phyloP scores from a whole-genome alignment of 2,888 invertebrate genomes.

The Azorinus chamasolen region DNA sequence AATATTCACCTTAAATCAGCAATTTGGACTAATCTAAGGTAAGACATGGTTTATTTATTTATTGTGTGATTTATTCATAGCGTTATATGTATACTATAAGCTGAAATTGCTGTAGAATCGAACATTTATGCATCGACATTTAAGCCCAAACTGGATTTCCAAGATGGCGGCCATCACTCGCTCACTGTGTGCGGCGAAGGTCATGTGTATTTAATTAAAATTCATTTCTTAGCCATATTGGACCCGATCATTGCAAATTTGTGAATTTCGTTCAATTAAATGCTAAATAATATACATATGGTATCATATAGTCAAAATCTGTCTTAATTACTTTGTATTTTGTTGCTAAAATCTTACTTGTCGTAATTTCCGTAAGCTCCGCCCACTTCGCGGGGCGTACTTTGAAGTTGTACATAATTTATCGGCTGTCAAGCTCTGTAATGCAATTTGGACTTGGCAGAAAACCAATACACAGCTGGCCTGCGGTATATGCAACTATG shows the following conservation, averaged over 20 bases:
- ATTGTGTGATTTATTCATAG: conserved; percentile 4
- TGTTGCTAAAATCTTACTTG: no score
- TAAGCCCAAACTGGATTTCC: conserved; percentile 24
- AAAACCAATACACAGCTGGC: conserved; percentile 34
- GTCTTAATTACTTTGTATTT: no score
- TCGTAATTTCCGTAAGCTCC: conserved; percentile 29
- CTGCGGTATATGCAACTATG: conserved; percentile 9
- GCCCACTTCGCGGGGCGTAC: conserved; percentile 43
- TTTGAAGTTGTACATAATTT: conserved; percentile 41
- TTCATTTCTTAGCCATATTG: conserved; percentile 38
- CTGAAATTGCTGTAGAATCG: conserved; percentile 14
- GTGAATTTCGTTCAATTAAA: conserved; percentile 58
- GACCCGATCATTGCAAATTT: not conserved
- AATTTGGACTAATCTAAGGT: conserved; percentile 15
- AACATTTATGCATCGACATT: conserved; percentile 26
- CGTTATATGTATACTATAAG: not conserved
- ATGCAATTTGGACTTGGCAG: conserved; percentile 37
- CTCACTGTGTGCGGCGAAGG: conserved; percentile 38
- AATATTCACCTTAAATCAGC: conserved; percentile 24
- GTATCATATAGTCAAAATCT: not conserved
- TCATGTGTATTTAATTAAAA: conserved; percentile 52
- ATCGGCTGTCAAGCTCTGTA: conserved; percentile 49
- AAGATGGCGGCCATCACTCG: conserved; percentile 59
- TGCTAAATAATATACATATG: not conserved
- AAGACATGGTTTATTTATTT: not conserved